Evolutionary conservation across 1,140 invertebrate species (phyloP), one percentile per base, ranked within the genome.

Genomic region (Drosophila nigrodunni): DNA sequence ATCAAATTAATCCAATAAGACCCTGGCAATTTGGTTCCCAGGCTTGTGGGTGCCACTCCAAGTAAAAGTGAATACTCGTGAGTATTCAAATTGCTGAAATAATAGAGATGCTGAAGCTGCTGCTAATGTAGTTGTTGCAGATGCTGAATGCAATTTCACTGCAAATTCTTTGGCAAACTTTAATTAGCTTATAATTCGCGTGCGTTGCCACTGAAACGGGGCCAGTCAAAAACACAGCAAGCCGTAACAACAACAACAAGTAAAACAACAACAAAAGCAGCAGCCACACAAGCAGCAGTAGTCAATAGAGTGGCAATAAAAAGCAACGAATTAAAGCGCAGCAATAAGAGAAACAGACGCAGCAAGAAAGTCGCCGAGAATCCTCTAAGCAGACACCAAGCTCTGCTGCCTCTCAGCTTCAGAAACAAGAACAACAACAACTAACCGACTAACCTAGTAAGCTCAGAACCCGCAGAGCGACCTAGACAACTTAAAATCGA

Each of bases 361-460:
- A 60, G 18, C 73, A 81, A 89, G 83, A 88, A 88, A 88, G 83
- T 85, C 77, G 80, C 69, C 67, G 65, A 80, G 85, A 89, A 78
- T 88, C 77, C 77, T 80, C 76, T 75, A 66, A 75, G 61, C 66
- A 74, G 68, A 59, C 57, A 52, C 67, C 54, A 57, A 46, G 37
- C 47, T 43, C 55, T 30, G 37, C 25, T 30, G 3, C 4, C 25
- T 30, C 25, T 30, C 0, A 30, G 25, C 25, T 5, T 5, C 25
- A 30, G 25, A 4, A 30, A 57, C 54, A 66, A 52, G 41, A 65
- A 58, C 66, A 74, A 74, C 80, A 87, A 83, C 76, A 82, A 80
- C 80, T 88, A 88, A 89, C 85, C 85, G 85, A 88, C 85, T 88
- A 88, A 88, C 85, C 85, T 89, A 88, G 85, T 88, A 88, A 88